Conservation (phyloP, 2,113 vertebrate genomes). For the Phaetusa simplex region DNA sequence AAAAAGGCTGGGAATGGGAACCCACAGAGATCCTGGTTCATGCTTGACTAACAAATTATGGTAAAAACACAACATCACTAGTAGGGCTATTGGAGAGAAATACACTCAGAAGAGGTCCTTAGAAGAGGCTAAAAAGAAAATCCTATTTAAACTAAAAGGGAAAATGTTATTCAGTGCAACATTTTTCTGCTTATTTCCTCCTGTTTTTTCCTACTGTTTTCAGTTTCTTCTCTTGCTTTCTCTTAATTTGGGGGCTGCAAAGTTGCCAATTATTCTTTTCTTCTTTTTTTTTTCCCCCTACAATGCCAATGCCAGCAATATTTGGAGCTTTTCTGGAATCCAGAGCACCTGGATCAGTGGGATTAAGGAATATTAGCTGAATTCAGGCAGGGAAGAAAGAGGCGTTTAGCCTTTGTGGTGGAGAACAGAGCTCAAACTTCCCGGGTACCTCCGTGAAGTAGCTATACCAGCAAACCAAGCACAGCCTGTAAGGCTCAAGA, state of each 20-base stretch:
- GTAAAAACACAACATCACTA: slow-evolving; percentile 53
- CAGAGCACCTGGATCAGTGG: not conserved
- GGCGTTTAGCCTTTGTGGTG: not conserved
- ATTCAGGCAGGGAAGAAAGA: not conserved
- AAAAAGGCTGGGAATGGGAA: slow-evolving; percentile 22
- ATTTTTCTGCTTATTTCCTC: slow-evolving; percentile 23
- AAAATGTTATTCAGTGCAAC: slow-evolving; percentile 30
- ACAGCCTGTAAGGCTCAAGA: not conserved
- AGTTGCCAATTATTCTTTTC: not conserved
- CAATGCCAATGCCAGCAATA: not conserved
- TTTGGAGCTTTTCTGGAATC: not conserved
- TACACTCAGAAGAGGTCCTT: slow-evolving; percentile 39
- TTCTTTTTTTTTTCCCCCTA: not conserved
- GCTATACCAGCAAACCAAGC: not conserved
- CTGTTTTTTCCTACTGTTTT: not conserved
- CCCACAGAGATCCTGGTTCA: slow-evolving; percentile 61
- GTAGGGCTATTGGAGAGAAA: slow-evolving; percentile 38
- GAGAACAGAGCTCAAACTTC: not conserved
- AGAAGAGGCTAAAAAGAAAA: slow-evolving; percentile 49
- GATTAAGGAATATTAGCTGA: not conserved
- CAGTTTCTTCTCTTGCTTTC: slow-evolving; percentile 17
- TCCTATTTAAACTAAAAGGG: slow-evolving; percentile 33
- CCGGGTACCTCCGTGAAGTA: not conserved
- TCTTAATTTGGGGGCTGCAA: not conserved
- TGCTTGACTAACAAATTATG: slow-evolving; percentile 63